Conservation (phyloP, 2,888 invertebrate species). For the Cephus spinipes region DNA sequence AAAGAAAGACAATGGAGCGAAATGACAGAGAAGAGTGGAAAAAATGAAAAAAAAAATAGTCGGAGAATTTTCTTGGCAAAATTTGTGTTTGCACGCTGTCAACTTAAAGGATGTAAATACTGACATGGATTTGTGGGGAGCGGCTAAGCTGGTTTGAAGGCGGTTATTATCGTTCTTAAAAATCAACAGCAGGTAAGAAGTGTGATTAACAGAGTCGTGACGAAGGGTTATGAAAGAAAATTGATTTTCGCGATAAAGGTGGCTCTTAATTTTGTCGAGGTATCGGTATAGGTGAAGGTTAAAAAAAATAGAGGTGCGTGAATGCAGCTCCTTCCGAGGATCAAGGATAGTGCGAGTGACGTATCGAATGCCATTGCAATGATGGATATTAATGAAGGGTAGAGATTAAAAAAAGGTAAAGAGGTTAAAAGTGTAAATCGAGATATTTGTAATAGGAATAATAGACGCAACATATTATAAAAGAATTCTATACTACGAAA, state of each 20-base stretch:
- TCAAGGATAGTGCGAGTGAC: background rate
- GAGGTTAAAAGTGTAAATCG: too few relatives aligned
- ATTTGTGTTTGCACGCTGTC: background rate
- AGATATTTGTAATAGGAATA: too few relatives aligned
- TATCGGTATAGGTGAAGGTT: background rate
- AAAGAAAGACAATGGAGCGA: background rate
- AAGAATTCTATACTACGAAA: too few relatives aligned
- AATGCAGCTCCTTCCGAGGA: background rate
- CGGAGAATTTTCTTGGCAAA: background rate
- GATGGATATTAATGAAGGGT: too few relatives aligned
- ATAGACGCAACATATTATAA: too few relatives aligned
- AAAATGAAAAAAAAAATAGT: background rate
- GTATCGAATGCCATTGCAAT: background rate
- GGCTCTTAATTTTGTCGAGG: background rate
- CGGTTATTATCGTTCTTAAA: background rate
- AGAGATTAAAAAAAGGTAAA: too few relatives aligned
- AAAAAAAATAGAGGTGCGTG: background rate
- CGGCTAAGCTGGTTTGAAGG: background rate
- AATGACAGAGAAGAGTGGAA: background rate
- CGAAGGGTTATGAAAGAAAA: background rate
- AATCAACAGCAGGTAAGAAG: background rate
- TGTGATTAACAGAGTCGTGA: background rate
- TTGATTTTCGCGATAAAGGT: background rate
- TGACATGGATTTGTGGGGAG: background rate
- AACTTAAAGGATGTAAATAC: background rate